Evolutionary conservation across 2,113 vertebrate species (phyloP).

Genomic region (Phyllopteryx taeniolatus): DNA sequence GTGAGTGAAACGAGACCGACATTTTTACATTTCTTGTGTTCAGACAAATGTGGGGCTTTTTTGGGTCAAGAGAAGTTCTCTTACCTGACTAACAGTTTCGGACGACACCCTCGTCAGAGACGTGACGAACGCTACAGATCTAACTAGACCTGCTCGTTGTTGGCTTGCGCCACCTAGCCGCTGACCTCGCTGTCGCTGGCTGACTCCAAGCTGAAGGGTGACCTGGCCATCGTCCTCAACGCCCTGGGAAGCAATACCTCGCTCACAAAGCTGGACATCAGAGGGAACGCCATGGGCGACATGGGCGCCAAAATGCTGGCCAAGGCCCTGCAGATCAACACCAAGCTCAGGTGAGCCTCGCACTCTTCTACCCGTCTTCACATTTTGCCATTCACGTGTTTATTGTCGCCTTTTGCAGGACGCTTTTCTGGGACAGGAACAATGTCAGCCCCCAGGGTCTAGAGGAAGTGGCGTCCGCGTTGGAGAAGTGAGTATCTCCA

Average conservation of each 20-base stretch:
- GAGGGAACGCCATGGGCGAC: slow-evolving; percentile 95
- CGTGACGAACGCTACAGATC: neutral
- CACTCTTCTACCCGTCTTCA: too few species aligned
- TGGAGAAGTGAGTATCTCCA: slow-evolving; percentile 88
- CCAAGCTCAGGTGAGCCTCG: slow-evolving; percentile 85
- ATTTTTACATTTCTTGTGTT: too few species aligned
- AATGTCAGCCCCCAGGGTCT: slow-evolving; percentile 90
- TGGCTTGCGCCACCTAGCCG: slow-evolving; percentile 70
- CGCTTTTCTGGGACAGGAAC: slow-evolving; percentile 94
- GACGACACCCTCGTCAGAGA: too few species aligned
- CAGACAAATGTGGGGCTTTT: too few species aligned
- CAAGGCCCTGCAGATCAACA: slow-evolving; percentile 97
- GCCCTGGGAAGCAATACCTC: slow-evolving; percentile 93
- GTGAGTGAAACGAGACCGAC: slow-evolving; percentile 70
- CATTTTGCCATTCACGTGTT: neutral
- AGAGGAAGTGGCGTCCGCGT: slow-evolving; percentile 90
- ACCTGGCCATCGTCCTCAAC: slow-evolving; percentile 91
- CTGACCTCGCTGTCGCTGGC: slow-evolving; percentile 90
- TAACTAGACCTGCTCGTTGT: neutral
- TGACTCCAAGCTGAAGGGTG: slow-evolving; percentile 90
- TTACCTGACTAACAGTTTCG: too few species aligned
- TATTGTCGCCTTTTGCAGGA: slow-evolving; percentile 71
- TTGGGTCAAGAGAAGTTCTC: too few species aligned
- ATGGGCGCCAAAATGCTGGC: slow-evolving; percentile 97
- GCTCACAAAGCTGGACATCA: slow-evolving; percentile 91